These are phyloP conservation scores for Cataglyphis hispanica DNA, from an alignment of 1,140 invertebrate species.

Conservation along the genomic window DNA sequence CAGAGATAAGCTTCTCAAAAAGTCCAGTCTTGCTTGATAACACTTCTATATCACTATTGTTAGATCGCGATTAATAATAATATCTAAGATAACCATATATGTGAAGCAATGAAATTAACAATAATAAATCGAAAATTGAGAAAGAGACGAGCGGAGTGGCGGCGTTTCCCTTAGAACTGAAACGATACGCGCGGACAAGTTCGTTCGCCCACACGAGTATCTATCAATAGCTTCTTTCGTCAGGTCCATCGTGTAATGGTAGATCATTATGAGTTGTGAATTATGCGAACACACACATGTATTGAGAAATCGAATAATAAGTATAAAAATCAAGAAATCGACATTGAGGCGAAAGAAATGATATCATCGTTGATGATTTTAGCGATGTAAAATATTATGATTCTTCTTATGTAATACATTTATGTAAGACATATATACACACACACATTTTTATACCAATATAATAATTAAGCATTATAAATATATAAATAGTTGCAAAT, in stretches of 20 bases:
- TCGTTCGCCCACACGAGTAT: constrained; percentile 69
- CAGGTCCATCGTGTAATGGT: constrained; percentile 78
- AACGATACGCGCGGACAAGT: constrained; percentile 58
- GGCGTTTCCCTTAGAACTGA: constrained; percentile 7
- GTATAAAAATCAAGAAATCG: constrained; percentile 37
- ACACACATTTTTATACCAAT: background rate
- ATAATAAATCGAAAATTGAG: constrained; percentile 32
- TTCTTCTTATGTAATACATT: constrained; percentile 21
- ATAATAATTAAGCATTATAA: background rate
- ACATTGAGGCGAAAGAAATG: constrained; percentile 8
- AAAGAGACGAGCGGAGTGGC: background rate
- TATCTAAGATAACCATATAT: background rate
- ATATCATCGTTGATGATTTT: constrained; percentile 43
- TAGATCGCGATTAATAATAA: constrained; percentile 9
- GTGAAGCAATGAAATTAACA: constrained; percentile 2
- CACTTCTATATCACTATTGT: background rate
- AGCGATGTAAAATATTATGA: constrained; percentile 11
- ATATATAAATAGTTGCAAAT: background rate
- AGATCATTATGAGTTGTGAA: constrained; percentile 75
- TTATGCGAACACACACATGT: constrained; percentile 41
- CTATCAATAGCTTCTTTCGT: constrained; percentile 83
- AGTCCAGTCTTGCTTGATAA: background rate
- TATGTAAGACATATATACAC: background rate
- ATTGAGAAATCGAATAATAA: background rate
- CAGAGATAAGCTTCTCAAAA: background rate